These are phyloP conservation scores for Eupeodes corollae DNA, from an alignment of 1,140 invertebrate genomes.

Conservation along the genomic window DNA sequence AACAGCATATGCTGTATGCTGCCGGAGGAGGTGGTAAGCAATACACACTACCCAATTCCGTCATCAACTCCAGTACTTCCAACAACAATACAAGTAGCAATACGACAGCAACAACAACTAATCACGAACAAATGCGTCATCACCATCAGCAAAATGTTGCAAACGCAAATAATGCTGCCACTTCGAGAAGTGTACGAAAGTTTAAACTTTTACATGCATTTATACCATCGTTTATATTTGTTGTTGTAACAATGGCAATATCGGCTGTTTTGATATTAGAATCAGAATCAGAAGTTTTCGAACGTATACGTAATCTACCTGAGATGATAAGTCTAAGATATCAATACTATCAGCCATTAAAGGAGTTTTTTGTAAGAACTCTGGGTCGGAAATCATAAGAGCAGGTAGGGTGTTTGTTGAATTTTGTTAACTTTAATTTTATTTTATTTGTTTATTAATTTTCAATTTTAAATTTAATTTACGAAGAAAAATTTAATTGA, in stretches of 20 bases:
- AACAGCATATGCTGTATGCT: constrained; percentile 25
- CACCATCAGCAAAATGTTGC: no score
- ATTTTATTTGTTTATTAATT: no score
- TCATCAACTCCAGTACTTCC: constrained; percentile 16
- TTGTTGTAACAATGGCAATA: constrained; percentile 51
- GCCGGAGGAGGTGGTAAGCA: constrained; percentile 33
- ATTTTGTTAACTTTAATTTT: no score
- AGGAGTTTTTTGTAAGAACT: constrained; percentile 50
- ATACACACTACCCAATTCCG: constrained; percentile 26
- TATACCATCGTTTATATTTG: constrained; percentile 58
- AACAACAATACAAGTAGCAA: not conserved
- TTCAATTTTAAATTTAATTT: no score
- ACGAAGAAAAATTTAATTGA: no score
- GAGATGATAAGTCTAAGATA: constrained; percentile 65
- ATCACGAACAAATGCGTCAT: constrained; percentile 8
- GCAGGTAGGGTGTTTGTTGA: no score
- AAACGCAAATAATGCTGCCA: no score
- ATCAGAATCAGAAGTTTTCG: constrained; percentile 59
- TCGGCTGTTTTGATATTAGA: constrained; percentile 58
- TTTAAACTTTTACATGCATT: constrained; percentile 56
- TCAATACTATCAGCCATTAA: constrained; percentile 72
- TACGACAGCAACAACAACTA: not conserved
- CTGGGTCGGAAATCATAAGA: constrained; percentile 14
- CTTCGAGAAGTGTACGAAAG: constrained; percentile 32
- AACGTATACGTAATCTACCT: constrained; percentile 57